phyloP scores from a whole-genome alignment of 2,888 invertebrate genomes.

The Merodon equestris region DNA sequence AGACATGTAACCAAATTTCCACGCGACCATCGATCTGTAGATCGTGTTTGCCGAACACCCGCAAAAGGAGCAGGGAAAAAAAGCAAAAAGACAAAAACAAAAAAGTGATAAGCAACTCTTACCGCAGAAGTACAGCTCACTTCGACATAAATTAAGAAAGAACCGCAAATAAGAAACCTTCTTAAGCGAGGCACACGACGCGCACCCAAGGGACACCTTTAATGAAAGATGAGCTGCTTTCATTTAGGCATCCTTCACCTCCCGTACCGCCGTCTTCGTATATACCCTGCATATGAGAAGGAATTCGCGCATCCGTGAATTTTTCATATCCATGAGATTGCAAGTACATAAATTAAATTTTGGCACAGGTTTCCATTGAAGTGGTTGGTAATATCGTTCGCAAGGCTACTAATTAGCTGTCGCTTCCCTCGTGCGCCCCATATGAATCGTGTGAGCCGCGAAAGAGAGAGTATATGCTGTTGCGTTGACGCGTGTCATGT shows the following conservation, averaged over 20 bases:
- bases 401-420: conserved; percentile 63
- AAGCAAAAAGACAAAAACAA: conserved; percentile 13
- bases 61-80: conserved; percentile 39
- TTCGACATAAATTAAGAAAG: conserved; percentile 34
- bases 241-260: conserved; percentile 34
- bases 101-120: conserved; percentile 10
- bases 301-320: conserved; percentile 46
- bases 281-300: not conserved
- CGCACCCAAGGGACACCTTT: conserved; percentile 14
- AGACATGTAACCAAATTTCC: conserved; percentile 51
- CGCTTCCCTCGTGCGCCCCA: conserved; percentile 24
- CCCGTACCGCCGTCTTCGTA: not conserved
- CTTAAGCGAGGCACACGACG: conserved; percentile 43
- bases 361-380: conserved; percentile 61
- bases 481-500: conserved; percentile 64
- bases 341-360: conserved; percentile 66
- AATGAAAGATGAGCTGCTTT: conserved; percentile 56
- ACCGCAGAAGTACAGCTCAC: conserved; percentile 45
- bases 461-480: conserved; percentile 48
- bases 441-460: conserved; percentile 14
- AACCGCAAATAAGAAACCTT: conserved; percentile 46
- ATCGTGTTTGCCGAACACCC: conserved; percentile 59
- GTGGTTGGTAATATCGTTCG: conserved; percentile 54
- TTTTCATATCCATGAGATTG: conserved; percentile 56
- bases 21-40: conserved; percentile 63